Evolutionary conservation across 1,140 invertebrate species (phyloP), one percentile per base, ranked within the genome.

Genomic region (Bilobella aurantiaca): DNA sequence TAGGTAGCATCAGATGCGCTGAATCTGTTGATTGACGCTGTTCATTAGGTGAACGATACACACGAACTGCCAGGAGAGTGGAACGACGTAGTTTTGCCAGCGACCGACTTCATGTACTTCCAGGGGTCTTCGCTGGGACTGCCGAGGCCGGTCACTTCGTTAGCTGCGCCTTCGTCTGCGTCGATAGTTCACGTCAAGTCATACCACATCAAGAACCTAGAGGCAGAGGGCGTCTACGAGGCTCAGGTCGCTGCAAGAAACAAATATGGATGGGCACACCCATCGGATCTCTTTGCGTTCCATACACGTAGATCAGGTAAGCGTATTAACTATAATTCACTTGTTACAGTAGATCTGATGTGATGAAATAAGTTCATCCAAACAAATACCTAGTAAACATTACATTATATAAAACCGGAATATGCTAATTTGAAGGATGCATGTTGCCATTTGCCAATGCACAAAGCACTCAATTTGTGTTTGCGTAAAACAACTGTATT

Each of bases 11-110:
- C n/a, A n/a, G n/a, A n/a, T n/a, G n/a, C n/a, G n/a, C n/a, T n/a
- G n/a, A n/a, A n/a, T n/a, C n/a, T n/a, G n/a, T 62, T 62, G 37
- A 25, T 25, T 46, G 3, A 25, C 3, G n/a, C 42, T 23, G 27
- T 3, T 53, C 49, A 53, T 53, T 53, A 77, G 74, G 74, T 75
- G 73, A 88, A 88, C 76, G 83, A 86, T 70, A 82, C 86, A 1
- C 86, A 85, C 76, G 84, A 86, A 74, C 81, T 83, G 74, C 84
- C 84, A 0, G 85, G 85, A 0, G 82, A 84, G 64, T 88, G 86
- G 86, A 85, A 87, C 69, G 86, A 87, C 73, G 82, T 85, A 21
- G 81, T 84, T 42, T 74, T 84, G 30, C 81, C 82, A 14, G 80
- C 82, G 74, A 78, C 46, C 75, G 78, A 66, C 80, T 63, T 34